A percentile compares a stretch with the other conserved stretches of the same genome.
phyloP scores from a whole-genome alignment of 2,797 vertebrate genomes.

The Melanotaenia maccullochi region DNA sequence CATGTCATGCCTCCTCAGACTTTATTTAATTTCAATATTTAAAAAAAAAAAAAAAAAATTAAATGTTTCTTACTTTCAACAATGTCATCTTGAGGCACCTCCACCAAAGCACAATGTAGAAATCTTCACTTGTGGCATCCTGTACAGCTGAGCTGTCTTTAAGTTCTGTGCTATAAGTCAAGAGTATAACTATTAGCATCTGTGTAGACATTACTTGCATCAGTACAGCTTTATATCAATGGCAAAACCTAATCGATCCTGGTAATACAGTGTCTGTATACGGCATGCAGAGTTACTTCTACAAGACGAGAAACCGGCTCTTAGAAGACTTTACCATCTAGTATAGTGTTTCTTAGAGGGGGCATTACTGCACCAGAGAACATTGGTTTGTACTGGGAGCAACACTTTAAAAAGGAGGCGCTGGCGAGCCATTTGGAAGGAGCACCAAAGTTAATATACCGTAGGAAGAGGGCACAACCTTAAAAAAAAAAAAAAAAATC shows the following conservation, averaged over 20 bases:
- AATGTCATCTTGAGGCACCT: not conserved
- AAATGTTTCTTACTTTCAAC: not conserved
- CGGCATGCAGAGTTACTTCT: constrained; percentile 2
- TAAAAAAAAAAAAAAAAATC: no score
- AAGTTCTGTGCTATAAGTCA: constrained; percentile 4
- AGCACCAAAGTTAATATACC: no score
- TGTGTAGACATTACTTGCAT: not conserved
- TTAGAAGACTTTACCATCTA: not conserved
- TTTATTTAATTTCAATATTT: not conserved
- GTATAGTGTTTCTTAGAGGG: no score
- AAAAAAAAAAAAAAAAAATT: not conserved
- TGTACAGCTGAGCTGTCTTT: constrained; percentile 4
- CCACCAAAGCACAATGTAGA: not conserved
- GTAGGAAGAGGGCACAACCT: no score
- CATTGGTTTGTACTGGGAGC: no score
- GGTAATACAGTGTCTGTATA: constrained; percentile 32
- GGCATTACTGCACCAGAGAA: no score
- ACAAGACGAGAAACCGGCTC: constrained; percentile 44
- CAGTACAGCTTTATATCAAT: constrained; percentile 19
- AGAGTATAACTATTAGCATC: constrained; percentile 1
- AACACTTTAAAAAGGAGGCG: no score
- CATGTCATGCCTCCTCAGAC: not conserved
- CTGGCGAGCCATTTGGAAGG: no score
- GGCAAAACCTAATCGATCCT: constrained; percentile 9
- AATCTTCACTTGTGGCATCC: not conserved